phyloP scores from a whole-genome alignment of 2,797 vertebrate species.

The Odontamblyopus lacepedii region DNA sequence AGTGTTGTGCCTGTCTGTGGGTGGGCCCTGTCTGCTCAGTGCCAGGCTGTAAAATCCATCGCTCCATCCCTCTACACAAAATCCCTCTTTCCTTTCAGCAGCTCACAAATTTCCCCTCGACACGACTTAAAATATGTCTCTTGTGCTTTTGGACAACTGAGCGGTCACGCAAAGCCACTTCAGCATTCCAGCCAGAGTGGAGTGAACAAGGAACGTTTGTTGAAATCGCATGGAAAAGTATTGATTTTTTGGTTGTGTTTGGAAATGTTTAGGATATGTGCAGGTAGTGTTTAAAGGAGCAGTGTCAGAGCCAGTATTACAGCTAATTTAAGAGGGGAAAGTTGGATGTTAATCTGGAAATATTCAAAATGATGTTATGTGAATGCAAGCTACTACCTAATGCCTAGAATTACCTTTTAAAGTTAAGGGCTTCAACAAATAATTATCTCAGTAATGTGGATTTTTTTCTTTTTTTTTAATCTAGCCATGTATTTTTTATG shows the following conservation, averaged over 20 bases:
- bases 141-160: slow-evolving; percentile 12
- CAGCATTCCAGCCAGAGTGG: not conserved
- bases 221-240: not conserved
- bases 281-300: slow-evolving; percentile 20
- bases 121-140: slow-evolving; percentile 19
- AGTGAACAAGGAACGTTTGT: not conserved
- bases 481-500: not conserved
- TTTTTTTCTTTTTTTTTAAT: not conserved
- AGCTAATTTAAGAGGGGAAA: not conserved
- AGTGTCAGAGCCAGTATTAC: not conserved
- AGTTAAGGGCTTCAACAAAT: not conserved
- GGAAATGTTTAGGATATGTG: slow-evolving; percentile 12
- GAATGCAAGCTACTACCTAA: not conserved
- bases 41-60: slow-evolving; percentile 56
- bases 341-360: not conserved
- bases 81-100: slow-evolving; percentile 44
- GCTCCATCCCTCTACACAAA: slow-evolving; percentile 33
- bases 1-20: slow-evolving; percentile 37
- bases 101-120: slow-evolving; percentile 27
- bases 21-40: slow-evolving; percentile 49
- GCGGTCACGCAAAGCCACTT: not conserved
- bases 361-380: not conserved
- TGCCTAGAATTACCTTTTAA: not conserved
- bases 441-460: not conserved
- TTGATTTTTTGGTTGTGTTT: not conserved